These are phyloP conservation scores for Siderastrea radians DNA, from an alignment of 92 coral and sea anemone species.

Conservation along the genomic window DNA sequence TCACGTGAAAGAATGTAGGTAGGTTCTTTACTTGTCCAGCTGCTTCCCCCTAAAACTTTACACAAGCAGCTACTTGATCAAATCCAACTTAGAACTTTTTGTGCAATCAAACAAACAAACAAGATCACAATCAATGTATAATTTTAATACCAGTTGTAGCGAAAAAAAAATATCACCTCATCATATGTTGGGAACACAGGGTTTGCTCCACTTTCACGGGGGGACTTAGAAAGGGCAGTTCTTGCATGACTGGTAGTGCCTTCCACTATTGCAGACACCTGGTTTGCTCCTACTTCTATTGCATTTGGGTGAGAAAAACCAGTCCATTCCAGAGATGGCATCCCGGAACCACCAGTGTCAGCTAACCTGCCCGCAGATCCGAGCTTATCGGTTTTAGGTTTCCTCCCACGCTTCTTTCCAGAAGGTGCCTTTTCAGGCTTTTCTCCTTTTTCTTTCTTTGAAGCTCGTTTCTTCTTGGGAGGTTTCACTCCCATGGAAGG, in stretches of 20 bases:
- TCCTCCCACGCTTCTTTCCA: slow-evolving; percentile 90
- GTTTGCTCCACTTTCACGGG: slow-evolving; percentile 25
- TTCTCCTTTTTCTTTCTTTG: slow-evolving; percentile 87
- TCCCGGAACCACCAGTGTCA: slow-evolving; percentile 72
- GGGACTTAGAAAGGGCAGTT: slow-evolving; percentile 25
- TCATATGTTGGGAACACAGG: slow-evolving; percentile 34
- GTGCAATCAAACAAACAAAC: too few species aligned
- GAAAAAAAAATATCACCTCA: slow-evolving; percentile 14
- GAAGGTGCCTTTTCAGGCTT: slow-evolving; percentile 86
- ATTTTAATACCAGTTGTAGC: not conserved
- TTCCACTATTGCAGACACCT: slow-evolving; percentile 29
- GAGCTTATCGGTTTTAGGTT: slow-evolving; percentile 95
- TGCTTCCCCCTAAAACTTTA: too few species aligned
- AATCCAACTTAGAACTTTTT: too few species aligned
- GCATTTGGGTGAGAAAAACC: slow-evolving; percentile 29
- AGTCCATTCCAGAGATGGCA: slow-evolving; percentile 25
- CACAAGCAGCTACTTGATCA: too few species aligned
- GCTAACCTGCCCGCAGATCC: slow-evolving; percentile 95
- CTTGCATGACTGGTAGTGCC: slow-evolving; percentile 5
- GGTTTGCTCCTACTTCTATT: slow-evolving; percentile 14
- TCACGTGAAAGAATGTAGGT: too few species aligned
- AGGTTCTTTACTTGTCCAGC: too few species aligned
- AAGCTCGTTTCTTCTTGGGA: slow-evolving; percentile 87
- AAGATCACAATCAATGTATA: too few species aligned
- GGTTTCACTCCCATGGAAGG: slow-evolving; percentile 74